phyloP scores from a whole-genome alignment of 2,888 invertebrate species.

The Hydrotaea diabolus region DNA sequence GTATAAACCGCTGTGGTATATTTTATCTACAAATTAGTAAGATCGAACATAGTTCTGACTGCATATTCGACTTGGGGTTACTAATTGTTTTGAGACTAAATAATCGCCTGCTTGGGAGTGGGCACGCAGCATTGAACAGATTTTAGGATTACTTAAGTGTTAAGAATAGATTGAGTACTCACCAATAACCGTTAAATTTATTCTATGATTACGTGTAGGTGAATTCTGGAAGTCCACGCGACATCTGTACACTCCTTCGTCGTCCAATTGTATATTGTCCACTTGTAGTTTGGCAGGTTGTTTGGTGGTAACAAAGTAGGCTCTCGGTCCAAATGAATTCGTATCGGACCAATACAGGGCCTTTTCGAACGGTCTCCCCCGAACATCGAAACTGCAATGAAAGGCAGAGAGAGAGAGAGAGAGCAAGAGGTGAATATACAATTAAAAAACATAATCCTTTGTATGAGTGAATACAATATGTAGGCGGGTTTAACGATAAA shows the following conservation, averaged over 20 bases:
- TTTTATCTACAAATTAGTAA: too few species aligned
- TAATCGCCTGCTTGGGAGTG: too few species aligned
- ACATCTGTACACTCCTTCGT: conserved; percentile 93
- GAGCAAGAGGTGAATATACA: neutral
- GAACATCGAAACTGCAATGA: conserved; percentile 89
- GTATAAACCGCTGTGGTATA: too few species aligned
- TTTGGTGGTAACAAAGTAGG: conserved; percentile 91
- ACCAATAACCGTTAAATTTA: conserved; percentile 95
- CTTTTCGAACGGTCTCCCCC: conserved; percentile 90
- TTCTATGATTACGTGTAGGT: conserved; percentile 93
- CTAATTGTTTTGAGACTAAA: too few species aligned
- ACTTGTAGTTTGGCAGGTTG: conserved; percentile 91
- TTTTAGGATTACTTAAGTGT: too few species aligned
- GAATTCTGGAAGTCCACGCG: conserved; percentile 94
- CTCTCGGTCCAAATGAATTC: conserved; percentile 90
- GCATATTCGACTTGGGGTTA: too few species aligned
- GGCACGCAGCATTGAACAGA: too few species aligned
- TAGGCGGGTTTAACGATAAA: conserved; percentile 39
- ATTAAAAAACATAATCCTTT: neutral
- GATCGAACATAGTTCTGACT: too few species aligned
- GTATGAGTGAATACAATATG: neutral
- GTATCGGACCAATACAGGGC: conserved; percentile 92
- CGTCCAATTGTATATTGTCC: conserved; percentile 91
- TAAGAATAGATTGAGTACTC: conserved; percentile 83
- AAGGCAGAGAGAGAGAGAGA: neutral